Evolutionary conservation across 2,888 invertebrate genomes (phyloP).

Genomic region (Limenitis camilla): DNA sequence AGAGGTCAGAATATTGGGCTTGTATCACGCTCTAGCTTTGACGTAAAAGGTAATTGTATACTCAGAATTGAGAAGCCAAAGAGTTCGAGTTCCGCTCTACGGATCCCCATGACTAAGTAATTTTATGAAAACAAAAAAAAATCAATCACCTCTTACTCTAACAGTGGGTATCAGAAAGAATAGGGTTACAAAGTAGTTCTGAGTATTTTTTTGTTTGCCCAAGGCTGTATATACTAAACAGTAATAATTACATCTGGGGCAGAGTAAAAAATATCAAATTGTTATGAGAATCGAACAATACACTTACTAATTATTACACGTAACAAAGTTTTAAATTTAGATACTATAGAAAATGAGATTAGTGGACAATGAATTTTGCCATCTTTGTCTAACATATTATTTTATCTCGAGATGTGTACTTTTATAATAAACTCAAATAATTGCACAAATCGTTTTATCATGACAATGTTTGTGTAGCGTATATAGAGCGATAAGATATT

Average conservation of each 20-base stretch:
- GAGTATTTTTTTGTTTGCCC: conserved; percentile 8
- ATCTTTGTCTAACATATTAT: not conserved
- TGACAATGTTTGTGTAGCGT: conserved; percentile 19
- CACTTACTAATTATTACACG: not conserved
- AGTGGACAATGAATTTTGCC: not conserved
- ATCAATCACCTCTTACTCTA: conserved; percentile 22
- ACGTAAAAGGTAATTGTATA: conserved; percentile 58
- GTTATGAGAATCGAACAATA: conserved; percentile 10
- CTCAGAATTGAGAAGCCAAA: conserved; percentile 61
- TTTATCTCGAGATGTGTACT: conserved; percentile 16
- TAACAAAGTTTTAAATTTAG: not conserved
- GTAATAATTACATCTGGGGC: conserved; percentile 7
- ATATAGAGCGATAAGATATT: conserved; percentile 12
- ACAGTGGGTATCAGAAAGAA: conserved; percentile 8
- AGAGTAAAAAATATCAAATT: conserved; percentile 13
- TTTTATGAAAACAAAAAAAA: conserved; percentile 40
- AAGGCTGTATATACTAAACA: not conserved
- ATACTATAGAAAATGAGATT: not conserved
- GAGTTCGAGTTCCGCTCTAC: conserved; percentile 55
- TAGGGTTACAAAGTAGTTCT: conserved; percentile 3
- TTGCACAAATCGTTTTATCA: conserved; percentile 19
- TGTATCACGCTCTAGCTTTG: conserved; percentile 18
- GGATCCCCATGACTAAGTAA: conserved; percentile 54
- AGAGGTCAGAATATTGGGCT: conserved; percentile 11
- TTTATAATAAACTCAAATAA: conserved; percentile 20